Evolutionary conservation across 1,140 invertebrate genomes (phyloP), one percentile per base, ranked within the genome.

Genomic region (Gryllus bimaculatus): DNA sequence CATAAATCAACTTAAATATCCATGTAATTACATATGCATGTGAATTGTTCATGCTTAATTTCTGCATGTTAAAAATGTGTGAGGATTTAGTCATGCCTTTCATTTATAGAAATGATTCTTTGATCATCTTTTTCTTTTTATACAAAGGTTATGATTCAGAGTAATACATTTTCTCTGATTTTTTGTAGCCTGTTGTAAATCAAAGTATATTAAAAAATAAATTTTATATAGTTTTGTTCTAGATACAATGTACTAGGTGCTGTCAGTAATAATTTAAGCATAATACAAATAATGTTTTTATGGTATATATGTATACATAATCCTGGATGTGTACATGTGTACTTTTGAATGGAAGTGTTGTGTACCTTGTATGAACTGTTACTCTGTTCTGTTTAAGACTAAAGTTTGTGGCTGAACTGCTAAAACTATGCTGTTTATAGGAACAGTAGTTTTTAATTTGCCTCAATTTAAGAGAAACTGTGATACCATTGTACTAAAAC

Each of bases 401-500:
- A 66, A 66, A 66, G 54, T 66, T 13, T 66, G 54, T 66, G 18
- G 18, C 54, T 66, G 54, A 66, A 66, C 18, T 13, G 18, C 54
- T 66, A 18, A 66, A 66, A 18, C 10, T 66, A 18, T 66, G 54
- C 54, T 66, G 54, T 18, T 66, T 10, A 13, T 66, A 13, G 54
- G 3, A 66, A 66, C 26, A 39, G 26, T 66, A 1, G 54, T 13
- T 66, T 66, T 66, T 66, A 66, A 66, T 66, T 66, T 66, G 54
- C 54, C 54, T 66, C 54, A 39, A 39, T 66, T 66, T 66, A 66
- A 13, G 10, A 66, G 10, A 66, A 66, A 66, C 54, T 66, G 54
- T 66, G 54, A 66, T 66, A 66, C 54, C 54, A 66, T 66, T 66
- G 54, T 66, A 66, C 54, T 66, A 66, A 66, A 66, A 66, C 54